Evolutionary conservation across 2,113 vertebrate genomes (phyloP).

Genomic region (Prinia subflava): DNA sequence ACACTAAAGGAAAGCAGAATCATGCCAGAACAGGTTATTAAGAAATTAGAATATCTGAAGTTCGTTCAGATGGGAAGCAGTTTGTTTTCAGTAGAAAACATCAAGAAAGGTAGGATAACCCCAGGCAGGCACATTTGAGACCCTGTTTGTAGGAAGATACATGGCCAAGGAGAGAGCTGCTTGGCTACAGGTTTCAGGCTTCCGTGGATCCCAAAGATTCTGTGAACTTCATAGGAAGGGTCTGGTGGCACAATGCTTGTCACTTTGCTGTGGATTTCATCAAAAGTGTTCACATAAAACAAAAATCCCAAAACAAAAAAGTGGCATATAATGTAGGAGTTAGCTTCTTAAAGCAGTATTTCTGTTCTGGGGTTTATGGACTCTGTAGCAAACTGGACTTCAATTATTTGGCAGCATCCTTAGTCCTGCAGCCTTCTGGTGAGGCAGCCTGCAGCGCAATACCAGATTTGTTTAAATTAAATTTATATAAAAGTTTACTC

Average conservation of each 20-base stretch:
- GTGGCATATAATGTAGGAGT: not conserved
- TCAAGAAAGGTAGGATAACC: not conserved
- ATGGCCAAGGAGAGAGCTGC: not conserved
- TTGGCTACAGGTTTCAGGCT: not conserved
- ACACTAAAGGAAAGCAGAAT: slow-evolving; percentile 9
- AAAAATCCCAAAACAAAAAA: not conserved
- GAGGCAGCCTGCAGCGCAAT: slow-evolving; percentile 1
- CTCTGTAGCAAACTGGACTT: slow-evolving; percentile 17
- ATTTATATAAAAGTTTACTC: slow-evolving; percentile 48
- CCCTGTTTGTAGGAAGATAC: not conserved
- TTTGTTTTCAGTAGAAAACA: not conserved
- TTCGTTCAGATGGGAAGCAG: not conserved
- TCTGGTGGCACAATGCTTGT: not conserved
- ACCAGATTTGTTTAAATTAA: slow-evolving; percentile 61
- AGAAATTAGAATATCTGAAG: slow-evolving; percentile 50
- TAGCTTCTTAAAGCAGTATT: not conserved
- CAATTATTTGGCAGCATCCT: not conserved
- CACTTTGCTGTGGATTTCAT: not conserved
- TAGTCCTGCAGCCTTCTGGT: slow-evolving; percentile 34
- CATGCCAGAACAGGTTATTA: not conserved
- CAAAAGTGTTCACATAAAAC: not conserved
- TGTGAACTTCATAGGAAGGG: not conserved
- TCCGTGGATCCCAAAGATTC: not conserved
- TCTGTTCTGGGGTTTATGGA: not conserved
- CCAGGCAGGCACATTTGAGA: not conserved